Evolutionary conservation across 1,140 invertebrate genomes (phyloP).

Genomic region (Amyelois transitella): DNA sequence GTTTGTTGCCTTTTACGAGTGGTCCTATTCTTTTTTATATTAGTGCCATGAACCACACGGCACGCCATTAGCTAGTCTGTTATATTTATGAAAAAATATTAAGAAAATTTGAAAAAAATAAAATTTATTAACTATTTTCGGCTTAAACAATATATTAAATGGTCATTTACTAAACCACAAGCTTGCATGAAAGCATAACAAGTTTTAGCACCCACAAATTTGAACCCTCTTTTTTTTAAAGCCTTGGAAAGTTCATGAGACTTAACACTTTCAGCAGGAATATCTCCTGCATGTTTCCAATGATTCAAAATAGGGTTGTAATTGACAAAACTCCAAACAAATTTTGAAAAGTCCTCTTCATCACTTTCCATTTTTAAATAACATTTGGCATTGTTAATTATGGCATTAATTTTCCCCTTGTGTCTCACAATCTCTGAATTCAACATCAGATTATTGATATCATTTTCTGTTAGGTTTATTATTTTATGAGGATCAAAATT

Average conservation of each 20-base stretch:
- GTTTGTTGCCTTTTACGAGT: no score
- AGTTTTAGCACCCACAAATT: slow-evolving; percentile 54
- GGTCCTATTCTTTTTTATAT: no score
- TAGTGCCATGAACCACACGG: no score
- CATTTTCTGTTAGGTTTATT: slow-evolving; percentile 23
- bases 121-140: background rate
- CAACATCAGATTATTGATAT: slow-evolving; percentile 28
- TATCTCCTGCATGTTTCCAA: slow-evolving; percentile 34
- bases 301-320: slow-evolving; percentile 42
- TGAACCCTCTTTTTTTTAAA: slow-evolving; percentile 54
- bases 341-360: slow-evolving; percentile 46
- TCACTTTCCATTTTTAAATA: slow-evolving; percentile 45
- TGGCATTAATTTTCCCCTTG: slow-evolving; percentile 53
- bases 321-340: slow-evolving; percentile 56
- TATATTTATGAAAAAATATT: no score
- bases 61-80: no score
- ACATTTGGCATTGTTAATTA: slow-evolving; percentile 54
- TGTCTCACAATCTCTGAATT: slow-evolving; percentile 46
- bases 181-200: slow-evolving; percentile 69
- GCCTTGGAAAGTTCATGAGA: slow-evolving; percentile 46
- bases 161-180: slow-evolving; percentile 62
- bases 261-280: slow-evolving; percentile 40
- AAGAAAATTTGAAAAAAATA: background rate
- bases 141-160: slow-evolving; percentile 32
- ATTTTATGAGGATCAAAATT: slow-evolving; percentile 50